Base-by-base conservation (phyloP, 2,113 vertebrate genomes). In the Urocynchramus pylzowi region DNA sequence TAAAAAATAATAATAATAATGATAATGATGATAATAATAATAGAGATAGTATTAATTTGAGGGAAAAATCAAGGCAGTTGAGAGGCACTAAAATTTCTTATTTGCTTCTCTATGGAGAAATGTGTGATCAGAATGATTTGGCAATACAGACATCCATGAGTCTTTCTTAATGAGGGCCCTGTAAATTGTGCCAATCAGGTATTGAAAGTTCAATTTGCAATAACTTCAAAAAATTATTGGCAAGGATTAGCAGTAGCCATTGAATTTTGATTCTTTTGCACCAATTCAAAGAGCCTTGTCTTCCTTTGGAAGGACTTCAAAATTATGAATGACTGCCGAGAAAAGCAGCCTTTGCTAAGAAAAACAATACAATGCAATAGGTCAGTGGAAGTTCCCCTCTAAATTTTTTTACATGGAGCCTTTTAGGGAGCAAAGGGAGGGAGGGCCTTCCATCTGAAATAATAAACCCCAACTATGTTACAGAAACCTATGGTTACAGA, bases 331-430 rank as follows among this genome's bases (percentile, higher is more conserved):
- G 49, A 86, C 44, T 94, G 78, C 68, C 82, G 78, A 94, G 88
- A 97, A 67, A 61, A 94, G 33, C 57, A 63, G 90, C 23, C 89
- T 96, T 77, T 98, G 95, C 94, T 96, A 97, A 96, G 90, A 98
- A 96, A 97, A 95, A 97, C 95, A 98, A 97, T 94, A 97, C 96
- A 98, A 98, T 95, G 73, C 7, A 88, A 35, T 22, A 87, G 33
- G 91, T 94, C 88, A 67, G 24, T 91, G 93, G 61, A 97, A 97
- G 86, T 92, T 97, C 97, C 50, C 92, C 70, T 86, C 74, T 54
- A 42, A 42, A 14, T 64, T 28, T 39, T 97, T 97, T 97, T 81
- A 95, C 71, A 69, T 4, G 5, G 23, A 30, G 39, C 12, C 35
- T 90, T 92, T 90, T 54, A 37, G 47, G 31, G 27, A 87, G 50